Percentiles rank a stretch among this genome's conserved stretches.
Evolutionary conservation across 2,113 vertebrate species (phyloP).

Genomic region (Alexandromys fortis): DNA sequence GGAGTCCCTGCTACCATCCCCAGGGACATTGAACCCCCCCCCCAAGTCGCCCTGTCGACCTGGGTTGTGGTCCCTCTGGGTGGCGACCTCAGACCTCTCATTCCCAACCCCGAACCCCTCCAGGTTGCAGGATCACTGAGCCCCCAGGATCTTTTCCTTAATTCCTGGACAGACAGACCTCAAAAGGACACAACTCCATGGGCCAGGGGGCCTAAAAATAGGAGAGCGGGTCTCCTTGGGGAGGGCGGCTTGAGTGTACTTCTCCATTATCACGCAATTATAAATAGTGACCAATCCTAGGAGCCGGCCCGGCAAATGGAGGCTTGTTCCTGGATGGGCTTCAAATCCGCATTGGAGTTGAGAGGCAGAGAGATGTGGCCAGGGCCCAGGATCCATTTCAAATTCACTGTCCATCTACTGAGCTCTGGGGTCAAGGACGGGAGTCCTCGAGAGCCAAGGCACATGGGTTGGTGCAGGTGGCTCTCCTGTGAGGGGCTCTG

Average conservation of each 20-base stretch:
- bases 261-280: conserved; percentile 62
- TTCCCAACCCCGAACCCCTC: rapidly evolving
- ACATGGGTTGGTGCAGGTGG: rapidly evolving
- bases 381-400: conserved; percentile 50
- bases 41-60: background rate
- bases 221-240: background rate
- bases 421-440: rapidly evolving
- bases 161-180: too few species aligned
- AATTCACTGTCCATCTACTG: background rate
- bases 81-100: rapidly evolving
- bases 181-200: background rate
- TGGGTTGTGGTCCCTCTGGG: background rate
- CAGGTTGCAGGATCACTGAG: background rate
- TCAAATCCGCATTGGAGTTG: conserved; percentile 1
- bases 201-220: conserved; percentile 45
- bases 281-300: conserved; percentile 43
- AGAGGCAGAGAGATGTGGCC: conserved; percentile 31
- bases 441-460: rapidly evolving
- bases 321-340: conserved; percentile 38
- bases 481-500: background rate
- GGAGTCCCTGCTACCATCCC: background rate
- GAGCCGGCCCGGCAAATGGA: conserved; percentile 15
- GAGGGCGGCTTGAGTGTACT: background rate
- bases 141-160: background rate
- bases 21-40: background rate